Evolutionary conservation across 2,797 vertebrate genomes (phyloP), one percentile per base, ranked within the genome.

Genomic region (Sebastiscus albofasciatus): DNA sequence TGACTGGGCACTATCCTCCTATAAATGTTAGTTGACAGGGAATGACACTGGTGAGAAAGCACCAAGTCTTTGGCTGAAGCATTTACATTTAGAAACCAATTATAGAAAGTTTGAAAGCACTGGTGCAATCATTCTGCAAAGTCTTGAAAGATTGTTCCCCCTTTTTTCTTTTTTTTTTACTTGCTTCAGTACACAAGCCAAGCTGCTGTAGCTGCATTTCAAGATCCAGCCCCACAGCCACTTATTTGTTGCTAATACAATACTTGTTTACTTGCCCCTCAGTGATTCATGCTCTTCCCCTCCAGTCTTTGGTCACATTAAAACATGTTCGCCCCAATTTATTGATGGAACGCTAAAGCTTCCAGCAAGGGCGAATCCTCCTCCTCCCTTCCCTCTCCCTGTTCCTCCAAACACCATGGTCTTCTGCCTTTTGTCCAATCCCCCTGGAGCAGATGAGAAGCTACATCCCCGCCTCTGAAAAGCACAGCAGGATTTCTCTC

Each of bases 401-500:
- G 1, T 68, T 72, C 77, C 75, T 80, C 52, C 42, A 72, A 79
- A 85, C n/a, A 14, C 80, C 59, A 61, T 67, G 62, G 85, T 92
- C 78, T 67, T 87, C 71, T 77, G 75, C 85, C 71, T 89, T 52
- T 76, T 67, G 77, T 72, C 82, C 87, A 82, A 77, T 83, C 88
- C 80, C 87, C 70, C 76, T 49, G 77, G 79, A 92, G 87, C 79
- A 88, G 82, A 94, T 86, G 89, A 89, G 83, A 90, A 69, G 82
- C 89, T 75, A 29, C 77, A 75, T 82, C 81, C 22, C 84, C 29
- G 59, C 59, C 68, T 91, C 81, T 83, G 81, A 90, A 93, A 88
- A 81, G 80, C 84, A 81, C 86, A 82, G 80, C 80, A 89, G 91
- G 87, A 93, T 93, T 94, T 92, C 77, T 88, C 71, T 92, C 64